A percentile compares a stretch with the other conserved stretches of the same genome.
Conservation (phyloP, 1,140 invertebrate species). For the Stegodyphus mimosarum region DNA sequence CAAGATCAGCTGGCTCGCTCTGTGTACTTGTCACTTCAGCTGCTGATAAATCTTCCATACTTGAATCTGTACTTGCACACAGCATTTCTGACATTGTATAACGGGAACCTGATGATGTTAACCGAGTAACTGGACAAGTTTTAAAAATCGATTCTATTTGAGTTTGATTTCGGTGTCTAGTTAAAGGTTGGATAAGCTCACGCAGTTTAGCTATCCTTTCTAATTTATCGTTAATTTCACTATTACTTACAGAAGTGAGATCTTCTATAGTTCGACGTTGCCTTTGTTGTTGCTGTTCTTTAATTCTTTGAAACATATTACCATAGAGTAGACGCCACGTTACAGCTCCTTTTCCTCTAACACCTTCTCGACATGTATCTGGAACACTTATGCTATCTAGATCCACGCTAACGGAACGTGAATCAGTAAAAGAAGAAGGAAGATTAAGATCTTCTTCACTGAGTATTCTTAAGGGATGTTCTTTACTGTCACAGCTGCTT, state of each 20-base stretch:
- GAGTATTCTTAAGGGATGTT: constrained; percentile 86
- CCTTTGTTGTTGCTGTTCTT: constrained; percentile 48
- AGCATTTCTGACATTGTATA: constrained; percentile 52
- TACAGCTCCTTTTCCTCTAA: constrained; percentile 17
- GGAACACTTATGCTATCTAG: constrained; percentile 57
- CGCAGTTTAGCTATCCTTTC: constrained; percentile 46
- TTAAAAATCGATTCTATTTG: constrained; percentile 50
- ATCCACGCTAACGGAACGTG: constrained; percentile 58
- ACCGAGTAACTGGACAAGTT: constrained; percentile 36
- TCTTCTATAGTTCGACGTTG: constrained; percentile 17
- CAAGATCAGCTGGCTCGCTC: constrained; percentile 60
- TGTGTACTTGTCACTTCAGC: constrained; percentile 57
- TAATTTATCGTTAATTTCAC: constrained; percentile 40
- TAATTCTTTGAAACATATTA: constrained; percentile 57
- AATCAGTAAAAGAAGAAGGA: constrained; percentile 81
- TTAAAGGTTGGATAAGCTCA: constrained; percentile 47
- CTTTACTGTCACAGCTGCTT: constrained; percentile 69
- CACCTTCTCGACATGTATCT: constrained; percentile 27
- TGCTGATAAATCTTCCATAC: constrained; percentile 50
- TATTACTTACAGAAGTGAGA: constrained; percentile 1
- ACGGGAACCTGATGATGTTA: constrained; percentile 19
- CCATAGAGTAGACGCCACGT: constrained; percentile 53
- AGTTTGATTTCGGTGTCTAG: constrained; percentile 47
- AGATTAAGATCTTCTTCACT: constrained; percentile 91
- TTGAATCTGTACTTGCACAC: constrained; percentile 32